Percentiles rank a stretch among this genome's conserved stretches.
Evolutionary conservation across 2,113 vertebrate genomes (phyloP).

Genomic region (Chaetodon trifascialis): DNA sequence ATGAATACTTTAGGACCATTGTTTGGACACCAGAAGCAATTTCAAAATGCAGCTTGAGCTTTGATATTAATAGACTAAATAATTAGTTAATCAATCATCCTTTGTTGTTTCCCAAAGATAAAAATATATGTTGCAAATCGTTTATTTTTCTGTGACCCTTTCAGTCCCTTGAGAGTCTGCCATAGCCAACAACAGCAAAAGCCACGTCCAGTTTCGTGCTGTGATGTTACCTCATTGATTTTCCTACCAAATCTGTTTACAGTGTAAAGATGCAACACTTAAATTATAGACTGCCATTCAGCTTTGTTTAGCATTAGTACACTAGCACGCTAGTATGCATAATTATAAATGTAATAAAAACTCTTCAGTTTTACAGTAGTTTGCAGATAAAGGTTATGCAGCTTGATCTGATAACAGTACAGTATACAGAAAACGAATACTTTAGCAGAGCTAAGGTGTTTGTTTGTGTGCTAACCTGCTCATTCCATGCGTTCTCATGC

Average conservation of each 20-base stretch:
- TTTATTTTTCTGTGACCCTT: neutral
- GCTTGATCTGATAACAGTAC: neutral
- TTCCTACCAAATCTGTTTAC: neutral
- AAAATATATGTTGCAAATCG: neutral
- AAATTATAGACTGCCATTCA: neutral
- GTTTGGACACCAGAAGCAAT: neutral
- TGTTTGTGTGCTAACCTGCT: conserved; percentile 33
- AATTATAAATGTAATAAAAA: neutral
- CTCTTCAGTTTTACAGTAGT: neutral
- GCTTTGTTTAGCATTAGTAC: neutral
- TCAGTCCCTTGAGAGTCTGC: neutral
- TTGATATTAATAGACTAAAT: neutral
- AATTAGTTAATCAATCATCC: neutral
- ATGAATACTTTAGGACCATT: neutral
- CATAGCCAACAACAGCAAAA: neutral
- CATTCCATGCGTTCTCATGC: conserved; percentile 36
- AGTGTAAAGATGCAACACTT: neutral
- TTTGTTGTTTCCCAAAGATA: neutral
- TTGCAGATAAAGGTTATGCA: neutral
- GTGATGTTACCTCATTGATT: neutral
- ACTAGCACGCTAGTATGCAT: neutral
- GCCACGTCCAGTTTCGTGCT: neutral
- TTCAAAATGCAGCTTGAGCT: neutral
- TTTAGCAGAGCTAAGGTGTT: conserved; percentile 31
- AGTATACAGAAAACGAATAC: neutral